Base-by-base conservation (phyloP, 1,140 invertebrate species). In the Thereuonema tuberculata region DNA sequence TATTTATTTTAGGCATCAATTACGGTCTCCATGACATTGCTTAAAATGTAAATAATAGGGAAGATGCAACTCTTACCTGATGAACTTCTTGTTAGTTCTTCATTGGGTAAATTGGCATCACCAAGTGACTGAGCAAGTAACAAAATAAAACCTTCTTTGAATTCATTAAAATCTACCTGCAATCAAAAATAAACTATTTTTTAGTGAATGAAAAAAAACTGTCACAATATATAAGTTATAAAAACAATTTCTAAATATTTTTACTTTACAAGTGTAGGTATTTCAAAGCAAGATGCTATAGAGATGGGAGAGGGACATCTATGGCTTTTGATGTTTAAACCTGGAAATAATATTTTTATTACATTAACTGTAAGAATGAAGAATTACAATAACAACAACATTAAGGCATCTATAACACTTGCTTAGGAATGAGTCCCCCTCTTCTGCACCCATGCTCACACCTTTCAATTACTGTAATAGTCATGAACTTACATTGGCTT, bases 131-230 rank as follows among this genome's bases (percentile, higher is more conserved):
- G 63, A 37, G 66, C 63, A 43, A 69, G 58, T n/a, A 68, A 50
- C n/a, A 62, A 61, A n/a, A 72, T 65, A 64, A 72, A 70, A 24
- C 63, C 65, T 59, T 68, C 68, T 49, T 70, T 70, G 54, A 72
- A 72, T 48, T 72, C 70, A 15, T 69, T 66, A 65, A 72, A 72
- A 31, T 61, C 61, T 20, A 72, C 67, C 70, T 72, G 60, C 15
- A 61, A 50, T 5, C 12, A 21, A 21, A 5, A 50, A 50, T 12
- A 21, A 21, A n/a, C 5, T 12, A 21, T 50, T 12, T 12, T 12
- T 12, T 12, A 21, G 21, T 50, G 12, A n/a, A 24, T 24, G 21
- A 24, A 21, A 5, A n/a, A 56, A n/a, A 9, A 37, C n/a, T n/a
- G n/a, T n/a, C n/a, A n/a, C n/a, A 15, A 56, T n/a, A 28, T 37